Conservation (phyloP, 1,140 invertebrate species). For the Laupala kohalensis region DNA sequence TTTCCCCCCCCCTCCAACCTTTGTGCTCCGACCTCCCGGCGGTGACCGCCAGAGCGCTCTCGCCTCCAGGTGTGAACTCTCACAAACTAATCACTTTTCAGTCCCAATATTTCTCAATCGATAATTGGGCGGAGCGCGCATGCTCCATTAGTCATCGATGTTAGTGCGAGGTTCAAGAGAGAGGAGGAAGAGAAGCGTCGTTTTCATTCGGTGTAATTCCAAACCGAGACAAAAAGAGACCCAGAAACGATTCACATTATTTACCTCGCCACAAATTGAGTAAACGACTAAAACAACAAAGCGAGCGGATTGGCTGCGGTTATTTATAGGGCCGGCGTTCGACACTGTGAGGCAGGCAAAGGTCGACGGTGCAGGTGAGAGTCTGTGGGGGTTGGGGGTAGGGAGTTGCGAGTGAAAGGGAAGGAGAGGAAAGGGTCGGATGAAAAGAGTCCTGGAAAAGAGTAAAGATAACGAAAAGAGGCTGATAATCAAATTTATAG, state of each 20-base stretch:
- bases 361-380: neutral
- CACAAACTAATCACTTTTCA: neutral
- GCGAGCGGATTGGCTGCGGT: neutral
- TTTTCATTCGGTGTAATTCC: neutral
- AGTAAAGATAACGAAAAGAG: too few relatives aligned
- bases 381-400: too few relatives aligned
- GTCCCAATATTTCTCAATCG: neutral
- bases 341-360: too few relatives aligned
- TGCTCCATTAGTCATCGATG: neutral
- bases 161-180: neutral
- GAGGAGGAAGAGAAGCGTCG: too few relatives aligned
- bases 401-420: too few relatives aligned
- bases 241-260: neutral
- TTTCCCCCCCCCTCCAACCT: too few relatives aligned
- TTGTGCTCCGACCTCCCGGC: too few relatives aligned
- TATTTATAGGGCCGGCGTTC: neutral
- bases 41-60: too few relatives aligned
- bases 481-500: too few relatives aligned
- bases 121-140: neutral
- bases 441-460: too few relatives aligned
- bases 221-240: neutral
- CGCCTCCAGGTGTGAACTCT: neutral
- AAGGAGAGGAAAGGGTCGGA: too few relatives aligned
- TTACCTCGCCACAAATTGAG: neutral
- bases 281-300: neutral